Conservation (phyloP, 2,113 vertebrate genomes). For the Oxyruncus cristatus region DNA sequence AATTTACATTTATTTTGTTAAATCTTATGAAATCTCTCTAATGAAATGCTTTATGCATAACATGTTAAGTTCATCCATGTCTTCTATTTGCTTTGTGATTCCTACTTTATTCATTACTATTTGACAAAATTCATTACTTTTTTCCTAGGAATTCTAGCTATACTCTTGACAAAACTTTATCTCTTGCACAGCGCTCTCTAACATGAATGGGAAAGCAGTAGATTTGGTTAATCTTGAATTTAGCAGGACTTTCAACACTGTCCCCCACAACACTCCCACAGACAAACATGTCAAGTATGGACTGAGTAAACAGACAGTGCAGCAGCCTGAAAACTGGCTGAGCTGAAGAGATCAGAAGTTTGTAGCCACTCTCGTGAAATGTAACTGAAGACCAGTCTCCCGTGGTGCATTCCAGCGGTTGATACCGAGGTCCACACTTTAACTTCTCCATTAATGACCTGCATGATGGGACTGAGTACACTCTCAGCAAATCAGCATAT, state of each 20-base stretch:
- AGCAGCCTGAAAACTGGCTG: neutral
- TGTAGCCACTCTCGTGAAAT: neutral
- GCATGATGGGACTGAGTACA: neutral
- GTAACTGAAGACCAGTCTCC: neutral
- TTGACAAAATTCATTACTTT: neutral
- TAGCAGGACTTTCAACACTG: neutral
- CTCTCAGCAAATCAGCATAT: neutral
- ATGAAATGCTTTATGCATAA: neutral
- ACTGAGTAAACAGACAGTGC: neutral
- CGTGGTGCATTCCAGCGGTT: neutral
- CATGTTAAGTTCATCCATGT: neutral
- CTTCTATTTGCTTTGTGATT: neutral
- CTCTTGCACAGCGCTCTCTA: neutral
- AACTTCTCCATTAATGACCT: neutral
- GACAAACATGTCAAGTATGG: neutral
- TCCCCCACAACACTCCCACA: neutral
- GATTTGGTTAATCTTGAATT: neutral
- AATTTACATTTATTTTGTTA: neutral
- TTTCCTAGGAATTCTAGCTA: neutral
- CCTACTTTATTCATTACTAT: neutral
- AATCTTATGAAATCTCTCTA: neutral
- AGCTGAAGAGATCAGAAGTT: neutral
- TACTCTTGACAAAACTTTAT: neutral
- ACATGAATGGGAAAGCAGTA: neutral
- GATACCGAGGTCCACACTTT: neutral